phyloP scores from a whole-genome alignment of 1,140 invertebrate species.

The Drosophila bocki region DNA sequence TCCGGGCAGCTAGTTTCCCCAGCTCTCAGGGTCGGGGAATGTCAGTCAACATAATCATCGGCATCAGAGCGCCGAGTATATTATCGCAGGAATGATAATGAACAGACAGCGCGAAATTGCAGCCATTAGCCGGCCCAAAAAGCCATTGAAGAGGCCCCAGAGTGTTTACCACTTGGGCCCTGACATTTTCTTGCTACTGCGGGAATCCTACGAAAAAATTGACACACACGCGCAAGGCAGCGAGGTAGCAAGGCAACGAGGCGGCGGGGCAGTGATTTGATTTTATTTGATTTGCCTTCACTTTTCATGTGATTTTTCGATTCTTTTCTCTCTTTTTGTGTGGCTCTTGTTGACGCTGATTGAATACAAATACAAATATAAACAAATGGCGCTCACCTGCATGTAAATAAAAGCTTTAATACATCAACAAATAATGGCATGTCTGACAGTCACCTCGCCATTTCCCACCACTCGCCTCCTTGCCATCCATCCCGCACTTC shows the following conservation, averaged over 20 bases:
- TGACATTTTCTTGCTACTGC: conserved; percentile 41
- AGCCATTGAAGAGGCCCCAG: conserved; percentile 44
- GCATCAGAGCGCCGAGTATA: conserved; percentile 33
- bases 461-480: conserved; percentile 2
- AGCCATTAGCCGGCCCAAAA: conserved; percentile 51
- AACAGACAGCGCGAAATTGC: conserved; percentile 45
- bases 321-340: conserved; percentile 34
- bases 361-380: conserved; percentile 79
- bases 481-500: conserved; percentile 39
- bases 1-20: conserved; percentile 39
- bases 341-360: conserved; percentile 73
- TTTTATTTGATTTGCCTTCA: conserved; percentile 75
- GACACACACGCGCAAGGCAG: conserved; percentile 16
- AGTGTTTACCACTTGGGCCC: conserved; percentile 50
- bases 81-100: conserved; percentile 39
- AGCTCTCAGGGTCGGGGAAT: conserved; percentile 20
- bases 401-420: conserved; percentile 78
- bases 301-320: conserved; percentile 59
- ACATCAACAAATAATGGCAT: conserved; percentile 76
- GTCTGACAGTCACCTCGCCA: conserved; percentile 56
- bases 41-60: conserved; percentile 53
- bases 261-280: conserved; percentile 50
- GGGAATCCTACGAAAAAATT: conserved; percentile 40
- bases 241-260: neutral
- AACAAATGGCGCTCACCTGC: conserved; percentile 78